These are phyloP conservation scores for Luehdorfia chinensis DNA, from an alignment of 1,140 invertebrate species.

Conservation along the genomic window DNA sequence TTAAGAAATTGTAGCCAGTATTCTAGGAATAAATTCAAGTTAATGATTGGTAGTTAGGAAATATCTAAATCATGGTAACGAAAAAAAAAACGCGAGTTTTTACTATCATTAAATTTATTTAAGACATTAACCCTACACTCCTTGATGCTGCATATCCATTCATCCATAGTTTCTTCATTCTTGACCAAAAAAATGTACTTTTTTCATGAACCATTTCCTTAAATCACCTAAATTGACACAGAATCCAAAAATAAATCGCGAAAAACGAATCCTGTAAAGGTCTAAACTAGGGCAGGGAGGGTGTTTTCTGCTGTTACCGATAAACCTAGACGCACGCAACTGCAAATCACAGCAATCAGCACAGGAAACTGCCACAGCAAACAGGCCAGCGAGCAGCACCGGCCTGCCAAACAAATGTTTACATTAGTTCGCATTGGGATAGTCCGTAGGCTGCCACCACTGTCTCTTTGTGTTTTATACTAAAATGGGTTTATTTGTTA, in stretches of 20 bases:
- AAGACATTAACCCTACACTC: not conserved
- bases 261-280: conserved; percentile 8
- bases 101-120: conserved; percentile 7
- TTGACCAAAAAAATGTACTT: conserved; percentile 5
- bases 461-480: not conserved
- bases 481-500: too few relatives aligned
- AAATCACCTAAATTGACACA: conserved; percentile 11
- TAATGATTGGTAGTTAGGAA: too few relatives aligned
- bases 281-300: conserved; percentile 42
- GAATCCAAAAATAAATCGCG: not conserved
- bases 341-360: conserved; percentile 72
- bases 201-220: conserved; percentile 5
- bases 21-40: too few relatives aligned
- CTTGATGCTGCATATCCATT: conserved; percentile 4
- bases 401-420: conserved; percentile 73
- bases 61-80: too few relatives aligned
- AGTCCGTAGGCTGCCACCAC: conserved; percentile 25
- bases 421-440: conserved; percentile 54
- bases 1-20: too few relatives aligned
- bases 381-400: conserved; percentile 74
- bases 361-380: conserved; percentile 74
- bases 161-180: conserved; percentile 9
- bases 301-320: conserved; percentile 39
- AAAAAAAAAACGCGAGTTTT: too few relatives aligned
- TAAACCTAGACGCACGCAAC: conserved; percentile 62